Conservation (phyloP, 92 coral and sea anemone genomes). For the Palythoa grandis region DNA sequence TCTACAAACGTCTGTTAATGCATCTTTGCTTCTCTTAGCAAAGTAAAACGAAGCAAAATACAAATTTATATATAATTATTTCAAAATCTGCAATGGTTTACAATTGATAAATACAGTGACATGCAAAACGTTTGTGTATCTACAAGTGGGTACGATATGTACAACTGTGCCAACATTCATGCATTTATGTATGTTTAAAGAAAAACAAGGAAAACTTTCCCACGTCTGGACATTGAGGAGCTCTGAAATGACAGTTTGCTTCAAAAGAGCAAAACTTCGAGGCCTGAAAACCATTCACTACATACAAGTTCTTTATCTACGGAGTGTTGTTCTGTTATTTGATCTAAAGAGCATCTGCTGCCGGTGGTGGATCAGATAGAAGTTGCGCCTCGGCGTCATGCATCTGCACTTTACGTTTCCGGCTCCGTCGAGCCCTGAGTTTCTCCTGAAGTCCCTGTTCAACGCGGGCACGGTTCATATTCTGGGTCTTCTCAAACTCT, state of each 20-base stretch:
- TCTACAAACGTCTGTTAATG: too few relatives aligned
- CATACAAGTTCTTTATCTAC: background rate
- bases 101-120: background rate
- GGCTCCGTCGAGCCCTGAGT: constrained; percentile 84
- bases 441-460: constrained; percentile 96
- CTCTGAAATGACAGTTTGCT: background rate
- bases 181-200: background rate
- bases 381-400: constrained; percentile 74
- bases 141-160: background rate
- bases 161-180: background rate
- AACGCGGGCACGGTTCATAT: constrained; percentile 87
- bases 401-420: constrained; percentile 78
- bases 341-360: constrained; percentile 33
- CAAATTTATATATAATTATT: too few relatives aligned
- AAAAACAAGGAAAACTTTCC: background rate
- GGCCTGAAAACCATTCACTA: background rate
- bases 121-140: background rate
- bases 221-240: background rate
- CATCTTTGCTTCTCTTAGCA: background rate
- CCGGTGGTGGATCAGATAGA: constrained; percentile 62
- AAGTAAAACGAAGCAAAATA: background rate
- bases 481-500: constrained; percentile 93
- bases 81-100: too few relatives aligned
- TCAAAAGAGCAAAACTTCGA: background rate
- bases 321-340: background rate